Evolutionary conservation across 2,888 invertebrate species (phyloP).

Genomic region (Thymelicus acteon): DNA sequence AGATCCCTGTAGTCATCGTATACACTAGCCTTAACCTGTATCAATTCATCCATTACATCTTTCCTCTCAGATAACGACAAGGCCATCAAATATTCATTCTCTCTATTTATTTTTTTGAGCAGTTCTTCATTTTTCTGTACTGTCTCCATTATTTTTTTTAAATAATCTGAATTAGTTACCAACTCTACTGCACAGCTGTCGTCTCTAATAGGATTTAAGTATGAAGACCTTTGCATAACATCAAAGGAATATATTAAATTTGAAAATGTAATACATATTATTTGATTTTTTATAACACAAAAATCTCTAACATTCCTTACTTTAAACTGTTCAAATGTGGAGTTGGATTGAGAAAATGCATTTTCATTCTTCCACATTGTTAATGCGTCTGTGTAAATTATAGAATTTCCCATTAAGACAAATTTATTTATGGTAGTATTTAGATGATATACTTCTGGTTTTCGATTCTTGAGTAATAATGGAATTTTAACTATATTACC

Average conservation of each 20-base stretch:
- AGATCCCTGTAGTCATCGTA: conserved; percentile 66
- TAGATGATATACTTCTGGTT: conserved; percentile 58
- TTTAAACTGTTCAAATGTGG: conserved; percentile 58
- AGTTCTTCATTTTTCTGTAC: conserved; percentile 58
- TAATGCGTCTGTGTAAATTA: conserved; percentile 68
- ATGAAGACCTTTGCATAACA: conserved; percentile 54
- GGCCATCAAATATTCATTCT: conserved; percentile 62
- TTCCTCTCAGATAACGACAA: conserved; percentile 66
- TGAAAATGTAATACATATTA: conserved; percentile 68
- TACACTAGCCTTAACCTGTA: conserved; percentile 53
- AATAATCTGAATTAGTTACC: conserved; percentile 58
- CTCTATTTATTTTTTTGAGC: conserved; percentile 55
- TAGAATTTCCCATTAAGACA: conserved; percentile 47
- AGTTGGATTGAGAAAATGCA: conserved; percentile 48
- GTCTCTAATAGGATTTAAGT: conserved; percentile 47
- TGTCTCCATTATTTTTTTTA: conserved; percentile 60
- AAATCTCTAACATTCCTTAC: conserved; percentile 67
- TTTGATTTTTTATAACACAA: conserved; percentile 52
- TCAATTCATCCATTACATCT: conserved; percentile 62
- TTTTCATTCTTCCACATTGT: conserved; percentile 68
- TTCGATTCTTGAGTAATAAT: conserved; percentile 45
- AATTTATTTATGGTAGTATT: conserved; percentile 65
- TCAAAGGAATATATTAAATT: conserved; percentile 63
- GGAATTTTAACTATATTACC: conserved; percentile 63
- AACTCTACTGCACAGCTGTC: conserved; percentile 53